Conservation (phyloP, 53 echinoderm and acorn worm genomes). For the Holothuria leucospilota region DNA sequence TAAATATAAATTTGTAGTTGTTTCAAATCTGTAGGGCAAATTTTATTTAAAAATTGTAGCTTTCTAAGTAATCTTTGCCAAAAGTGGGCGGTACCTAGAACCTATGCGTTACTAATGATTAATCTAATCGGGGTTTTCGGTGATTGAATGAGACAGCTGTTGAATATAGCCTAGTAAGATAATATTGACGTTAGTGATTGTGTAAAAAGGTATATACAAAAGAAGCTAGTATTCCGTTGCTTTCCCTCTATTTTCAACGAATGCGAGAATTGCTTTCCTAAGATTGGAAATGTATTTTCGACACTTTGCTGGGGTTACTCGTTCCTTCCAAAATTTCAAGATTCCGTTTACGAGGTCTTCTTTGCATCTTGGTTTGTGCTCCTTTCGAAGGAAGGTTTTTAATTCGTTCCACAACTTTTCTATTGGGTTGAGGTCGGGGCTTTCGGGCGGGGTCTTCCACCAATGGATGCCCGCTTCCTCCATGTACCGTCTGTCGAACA, state of each 20-base stretch:
- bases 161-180: no score
- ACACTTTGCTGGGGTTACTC: conserved; percentile 55
- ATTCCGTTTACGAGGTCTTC: conserved; percentile 72
- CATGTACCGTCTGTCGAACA: conserved; percentile 4
- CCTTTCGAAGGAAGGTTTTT: conserved; percentile 48
- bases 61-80: no score
- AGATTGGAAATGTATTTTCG: conserved; percentile 66
- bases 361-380: conserved; percentile 52
- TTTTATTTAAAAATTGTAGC: no score
- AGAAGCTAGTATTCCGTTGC: conserved; percentile 31
- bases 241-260: conserved; percentile 48
- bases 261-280: conserved; percentile 65
- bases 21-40: no score
- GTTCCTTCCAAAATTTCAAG: conserved; percentile 39
- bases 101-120: no score
- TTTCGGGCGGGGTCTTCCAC: conserved; percentile 66
- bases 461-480: conserved; percentile 42
- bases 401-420: conserved; percentile 68
- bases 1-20: no score
- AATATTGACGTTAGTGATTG: no score
- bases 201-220: no score
- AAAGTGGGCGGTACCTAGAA: no score
- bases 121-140: no score
- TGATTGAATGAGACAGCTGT: no score
- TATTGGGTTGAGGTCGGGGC: conserved; percentile 67